Percentiles rank a stretch among this genome's conserved stretches.
phyloP scores from a whole-genome alignment of 2,797 vertebrate species.

The Sebastes alutus region DNA sequence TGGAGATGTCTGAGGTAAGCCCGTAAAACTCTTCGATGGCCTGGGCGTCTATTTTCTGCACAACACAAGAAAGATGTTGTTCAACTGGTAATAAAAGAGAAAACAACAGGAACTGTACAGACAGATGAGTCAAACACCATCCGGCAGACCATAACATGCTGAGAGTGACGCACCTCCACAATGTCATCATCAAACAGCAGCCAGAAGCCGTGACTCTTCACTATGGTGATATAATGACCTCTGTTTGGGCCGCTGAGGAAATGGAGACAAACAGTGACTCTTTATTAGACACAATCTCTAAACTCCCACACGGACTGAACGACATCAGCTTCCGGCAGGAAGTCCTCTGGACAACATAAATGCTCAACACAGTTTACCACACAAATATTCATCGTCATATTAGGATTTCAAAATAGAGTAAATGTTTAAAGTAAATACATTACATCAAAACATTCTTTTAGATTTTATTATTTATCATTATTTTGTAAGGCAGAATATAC shows the following conservation, averaged over 20 bases:
- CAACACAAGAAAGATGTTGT: background rate
- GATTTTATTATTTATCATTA: background rate
- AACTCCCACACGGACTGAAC: background rate
- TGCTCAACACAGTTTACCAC: background rate
- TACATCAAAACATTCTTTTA: background rate
- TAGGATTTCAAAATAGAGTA: background rate
- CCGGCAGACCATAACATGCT: background rate
- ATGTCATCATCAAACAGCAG: slow-evolving; percentile 98
- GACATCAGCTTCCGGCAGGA: background rate
- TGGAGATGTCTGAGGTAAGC: slow-evolving; percentile 98
- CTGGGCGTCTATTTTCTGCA: slow-evolving; percentile 99
- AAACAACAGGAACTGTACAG: background rate
- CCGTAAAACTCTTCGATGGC: slow-evolving; percentile 99
- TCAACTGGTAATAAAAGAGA: background rate
- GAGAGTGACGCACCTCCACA: slow-evolving; percentile 90
- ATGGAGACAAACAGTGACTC: slow-evolving; percentile 32
- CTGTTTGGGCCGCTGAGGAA: slow-evolving; percentile 90
- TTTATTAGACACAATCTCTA: background rate
- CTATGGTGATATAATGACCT: slow-evolving; percentile 98
- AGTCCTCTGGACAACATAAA: background rate
- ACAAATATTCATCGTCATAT: background rate
- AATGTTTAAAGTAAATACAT: background rate
- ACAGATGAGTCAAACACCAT: slow-evolving; percentile 10
- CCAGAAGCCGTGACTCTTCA: slow-evolving; percentile 99
- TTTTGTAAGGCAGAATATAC: background rate